These are phyloP conservation scores for Phania funesta DNA, from an alignment of 2,888 invertebrate species.

Conservation along the genomic window DNA sequence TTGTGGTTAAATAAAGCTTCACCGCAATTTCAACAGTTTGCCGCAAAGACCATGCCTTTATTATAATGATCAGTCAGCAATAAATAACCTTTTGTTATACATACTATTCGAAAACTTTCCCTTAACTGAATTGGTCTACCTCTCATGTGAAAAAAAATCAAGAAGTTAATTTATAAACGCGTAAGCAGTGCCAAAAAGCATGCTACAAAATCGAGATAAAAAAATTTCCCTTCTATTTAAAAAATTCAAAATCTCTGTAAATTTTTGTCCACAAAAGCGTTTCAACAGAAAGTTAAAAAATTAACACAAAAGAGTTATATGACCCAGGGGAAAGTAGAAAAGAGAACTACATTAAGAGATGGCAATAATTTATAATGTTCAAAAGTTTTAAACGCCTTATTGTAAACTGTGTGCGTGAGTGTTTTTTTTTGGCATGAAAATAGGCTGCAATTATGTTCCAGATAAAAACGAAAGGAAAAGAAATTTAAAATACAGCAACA, in stretches of 20 bases:
- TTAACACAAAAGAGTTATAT: constrained; percentile 58
- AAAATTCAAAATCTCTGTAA: background rate
- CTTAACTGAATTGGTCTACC: background rate
- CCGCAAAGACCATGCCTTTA: constrained; percentile 62
- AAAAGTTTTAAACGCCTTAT: background rate
- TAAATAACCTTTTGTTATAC: background rate
- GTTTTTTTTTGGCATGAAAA: too few relatives aligned
- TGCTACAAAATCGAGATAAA: background rate
- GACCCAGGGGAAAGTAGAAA: constrained; percentile 46
- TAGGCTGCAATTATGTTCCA: too few relatives aligned
- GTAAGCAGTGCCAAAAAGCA: background rate
- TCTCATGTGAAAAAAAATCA: background rate
- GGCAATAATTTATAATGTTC: constrained; percentile 57
- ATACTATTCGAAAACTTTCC: background rate
- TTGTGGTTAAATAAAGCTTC: constrained; percentile 64
- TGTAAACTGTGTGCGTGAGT: too few relatives aligned
- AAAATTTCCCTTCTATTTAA: background rate
- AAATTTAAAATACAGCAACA: too few relatives aligned
- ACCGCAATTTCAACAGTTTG: constrained; percentile 66
- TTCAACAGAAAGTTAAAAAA: constrained; percentile 24
- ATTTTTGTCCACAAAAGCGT: background rate
- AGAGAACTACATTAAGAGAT: constrained; percentile 50
- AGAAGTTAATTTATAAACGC: background rate
- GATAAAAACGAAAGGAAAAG: too few relatives aligned
- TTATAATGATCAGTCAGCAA: constrained; percentile 51